These are phyloP conservation scores for Spinibarbus caldwelli DNA, from an alignment of 2,797 vertebrate species.

Conservation along the genomic window DNA sequence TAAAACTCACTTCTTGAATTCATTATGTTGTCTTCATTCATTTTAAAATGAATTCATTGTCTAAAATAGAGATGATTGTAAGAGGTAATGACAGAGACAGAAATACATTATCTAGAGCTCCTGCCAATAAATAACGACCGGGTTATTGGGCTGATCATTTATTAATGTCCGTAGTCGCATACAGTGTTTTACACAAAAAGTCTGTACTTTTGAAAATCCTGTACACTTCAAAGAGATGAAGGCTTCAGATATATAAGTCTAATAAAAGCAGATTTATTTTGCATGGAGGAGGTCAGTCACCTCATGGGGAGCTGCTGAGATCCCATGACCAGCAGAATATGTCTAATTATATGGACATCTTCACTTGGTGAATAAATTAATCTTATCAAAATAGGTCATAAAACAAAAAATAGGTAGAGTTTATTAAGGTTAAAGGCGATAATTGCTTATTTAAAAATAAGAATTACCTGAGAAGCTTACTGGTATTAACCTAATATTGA, in stretches of 20 bases:
- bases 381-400: background rate
- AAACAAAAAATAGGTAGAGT: background rate
- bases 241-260: too few species aligned
- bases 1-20: constrained; percentile 79
- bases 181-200: background rate
- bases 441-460: background rate
- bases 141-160: background rate
- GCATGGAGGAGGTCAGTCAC: background rate
- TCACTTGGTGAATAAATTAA: background rate
- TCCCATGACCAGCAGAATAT: too few species aligned
- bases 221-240: background rate
- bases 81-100: background rate
- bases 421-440: background rate
- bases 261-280: background rate
- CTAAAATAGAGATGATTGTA: background rate
- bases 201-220: background rate
- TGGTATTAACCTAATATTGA: too few species aligned
- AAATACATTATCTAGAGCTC: background rate
- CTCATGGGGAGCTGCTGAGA: background rate
- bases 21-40: background rate
- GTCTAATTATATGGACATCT: background rate
- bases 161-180: background rate
- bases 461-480: background rate
- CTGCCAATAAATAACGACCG: background rate
- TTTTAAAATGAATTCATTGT: background rate